Conservation (phyloP, 2,113 vertebrate genomes). For the Prochilodus magdalenae region DNA sequence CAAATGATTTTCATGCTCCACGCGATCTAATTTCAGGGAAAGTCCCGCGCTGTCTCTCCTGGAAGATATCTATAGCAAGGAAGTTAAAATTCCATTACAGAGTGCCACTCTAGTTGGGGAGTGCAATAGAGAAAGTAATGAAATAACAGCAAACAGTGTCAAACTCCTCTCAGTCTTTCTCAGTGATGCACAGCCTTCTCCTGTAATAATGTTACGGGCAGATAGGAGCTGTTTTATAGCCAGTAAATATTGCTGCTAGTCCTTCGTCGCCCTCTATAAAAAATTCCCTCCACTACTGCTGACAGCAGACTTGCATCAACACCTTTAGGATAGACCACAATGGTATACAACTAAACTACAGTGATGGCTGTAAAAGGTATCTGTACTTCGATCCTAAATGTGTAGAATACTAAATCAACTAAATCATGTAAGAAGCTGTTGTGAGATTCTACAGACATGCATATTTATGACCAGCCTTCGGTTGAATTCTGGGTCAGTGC, state of each 20-base stretch:
- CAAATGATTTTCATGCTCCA: conserved; percentile 12
- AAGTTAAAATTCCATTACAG: conserved; percentile 34
- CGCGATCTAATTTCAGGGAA: conserved; percentile 17
- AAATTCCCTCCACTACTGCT: not conserved
- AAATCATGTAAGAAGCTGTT: no score
- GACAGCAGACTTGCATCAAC: not conserved
- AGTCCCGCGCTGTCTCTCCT: conserved; percentile 3
- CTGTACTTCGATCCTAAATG: no score
- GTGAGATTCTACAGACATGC: no score
- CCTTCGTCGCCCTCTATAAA: not conserved
- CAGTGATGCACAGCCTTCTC: conserved; percentile 1
- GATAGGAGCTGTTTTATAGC: not conserved
- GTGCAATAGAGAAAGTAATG: conserved; percentile 36
- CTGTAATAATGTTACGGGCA: conserved; percentile 24
- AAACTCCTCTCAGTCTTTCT: conserved; percentile 25
- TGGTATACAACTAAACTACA: not conserved
- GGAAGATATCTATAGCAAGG: conserved; percentile 25
- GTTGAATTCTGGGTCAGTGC: no score
- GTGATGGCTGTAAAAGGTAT: not conserved
- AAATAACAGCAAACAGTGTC: conserved; percentile 36
- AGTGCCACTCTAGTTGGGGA: conserved; percentile 35
- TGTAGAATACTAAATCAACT: no score
- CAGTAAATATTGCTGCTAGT: conserved; percentile 34
- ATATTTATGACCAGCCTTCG: no score
- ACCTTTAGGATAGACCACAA: not conserved